These are phyloP conservation scores for Epistrophe grossulariae DNA, from an alignment of 2,888 invertebrate species.

Conservation along the genomic window DNA sequence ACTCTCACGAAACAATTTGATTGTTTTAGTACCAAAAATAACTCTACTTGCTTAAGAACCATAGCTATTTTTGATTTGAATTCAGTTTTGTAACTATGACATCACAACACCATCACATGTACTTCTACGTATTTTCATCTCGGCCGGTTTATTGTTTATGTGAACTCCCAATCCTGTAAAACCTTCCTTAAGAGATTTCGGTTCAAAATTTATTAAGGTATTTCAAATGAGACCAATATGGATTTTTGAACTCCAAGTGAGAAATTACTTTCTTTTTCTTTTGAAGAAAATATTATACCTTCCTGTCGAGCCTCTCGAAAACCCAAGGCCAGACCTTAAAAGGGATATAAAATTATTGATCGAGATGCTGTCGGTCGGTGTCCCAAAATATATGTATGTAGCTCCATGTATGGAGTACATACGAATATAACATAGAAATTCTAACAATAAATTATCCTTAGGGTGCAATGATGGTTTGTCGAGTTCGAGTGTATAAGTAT, in stretches of 20 bases:
- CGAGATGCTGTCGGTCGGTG: background rate
- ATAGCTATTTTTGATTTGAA: too few species aligned
- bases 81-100: too few species aligned
- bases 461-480: constrained; percentile 15
- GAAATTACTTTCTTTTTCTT: background rate
- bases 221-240: background rate
- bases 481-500: background rate
- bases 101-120: too few species aligned
- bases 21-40: too few species aligned
- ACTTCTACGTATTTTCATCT: too few species aligned
- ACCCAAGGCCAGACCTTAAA: background rate
- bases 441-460: constrained; percentile 1
- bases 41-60: too few species aligned
- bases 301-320: background rate
- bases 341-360: constrained; percentile 9
- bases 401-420: constrained; percentile 5
- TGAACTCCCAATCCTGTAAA: too few species aligned
- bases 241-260: background rate
- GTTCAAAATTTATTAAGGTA: background rate
- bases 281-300: background rate
- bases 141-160: too few species aligned
- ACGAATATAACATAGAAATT: background rate
- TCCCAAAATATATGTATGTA: constrained; percentile 7
- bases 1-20: too few species aligned
- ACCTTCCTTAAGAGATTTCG: background rate